These are phyloP conservation scores for Boloria selene DNA, from an alignment of 2,888 invertebrate genomes.

Conservation along the genomic window DNA sequence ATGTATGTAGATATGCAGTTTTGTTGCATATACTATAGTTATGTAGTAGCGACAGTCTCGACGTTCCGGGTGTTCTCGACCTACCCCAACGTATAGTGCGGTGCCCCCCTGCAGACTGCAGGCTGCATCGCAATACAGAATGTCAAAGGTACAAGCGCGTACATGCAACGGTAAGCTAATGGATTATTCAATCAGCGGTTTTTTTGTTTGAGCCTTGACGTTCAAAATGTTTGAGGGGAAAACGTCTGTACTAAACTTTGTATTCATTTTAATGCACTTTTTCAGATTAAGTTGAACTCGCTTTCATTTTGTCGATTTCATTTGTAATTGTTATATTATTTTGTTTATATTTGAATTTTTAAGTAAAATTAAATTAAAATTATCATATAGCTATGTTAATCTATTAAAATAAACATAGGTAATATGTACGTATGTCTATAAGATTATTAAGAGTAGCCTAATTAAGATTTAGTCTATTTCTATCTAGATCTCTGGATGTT, in stretches of 20 bases:
- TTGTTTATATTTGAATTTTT: no score
- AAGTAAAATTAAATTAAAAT: no score
- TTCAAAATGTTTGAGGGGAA: constrained; percentile 24
- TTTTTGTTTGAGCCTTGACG: constrained; percentile 31
- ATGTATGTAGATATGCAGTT: constrained; percentile 37
- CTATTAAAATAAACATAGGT: no score
- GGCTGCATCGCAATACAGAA: constrained; percentile 50
- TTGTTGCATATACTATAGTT: constrained; percentile 29
- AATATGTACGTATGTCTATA: no score
- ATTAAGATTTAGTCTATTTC: no score
- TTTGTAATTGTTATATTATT: background rate
- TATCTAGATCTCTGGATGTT: no score
- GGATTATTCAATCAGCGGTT: constrained; percentile 37
- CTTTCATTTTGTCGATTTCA: background rate
- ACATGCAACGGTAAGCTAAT: constrained; percentile 30
- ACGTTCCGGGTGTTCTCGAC: constrained; percentile 59
- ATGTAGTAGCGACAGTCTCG: constrained; percentile 57
- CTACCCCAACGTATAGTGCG: constrained; percentile 68
- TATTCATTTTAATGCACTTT: constrained; percentile 6
- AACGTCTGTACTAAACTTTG: constrained; percentile 12
- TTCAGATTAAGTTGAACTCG: background rate
- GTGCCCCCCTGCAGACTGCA: constrained; percentile 52
- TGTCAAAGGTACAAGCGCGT: constrained; percentile 33
- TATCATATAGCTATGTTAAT: no score
- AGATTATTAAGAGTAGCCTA: no score